phyloP scores from a whole-genome alignment of 2,113 vertebrate genomes.

The Muntiacus reevesi region DNA sequence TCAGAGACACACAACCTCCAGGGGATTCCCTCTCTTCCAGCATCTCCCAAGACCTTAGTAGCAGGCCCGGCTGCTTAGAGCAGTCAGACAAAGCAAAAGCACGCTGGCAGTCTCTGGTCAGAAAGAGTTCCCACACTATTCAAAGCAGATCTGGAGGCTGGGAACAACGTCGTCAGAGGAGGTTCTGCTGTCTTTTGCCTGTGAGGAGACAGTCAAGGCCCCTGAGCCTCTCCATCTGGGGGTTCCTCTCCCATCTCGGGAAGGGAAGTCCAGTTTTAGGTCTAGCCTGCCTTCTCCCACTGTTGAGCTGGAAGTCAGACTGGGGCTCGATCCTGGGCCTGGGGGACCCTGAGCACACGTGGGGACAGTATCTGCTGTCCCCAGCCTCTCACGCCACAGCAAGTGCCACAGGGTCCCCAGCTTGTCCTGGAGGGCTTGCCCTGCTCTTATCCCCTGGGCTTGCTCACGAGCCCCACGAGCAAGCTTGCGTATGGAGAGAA shows the following conservation, averaged over 20 bases:
- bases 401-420: not conserved
- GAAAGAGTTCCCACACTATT: not conserved
- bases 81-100: not conserved
- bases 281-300: not conserved
- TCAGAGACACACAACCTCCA: not conserved
- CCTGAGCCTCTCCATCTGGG: not conserved
- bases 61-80: not conserved
- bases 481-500: not conserved
- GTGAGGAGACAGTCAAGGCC: not conserved
- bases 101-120: not conserved
- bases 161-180: rapidly evolving
- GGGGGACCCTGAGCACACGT: not conserved
- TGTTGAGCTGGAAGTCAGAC: not conserved
- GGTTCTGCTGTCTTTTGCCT: not conserved
- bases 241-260: not conserved
- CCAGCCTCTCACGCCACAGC: not conserved
- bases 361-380: not conserved
- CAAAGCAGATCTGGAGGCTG: not conserved
- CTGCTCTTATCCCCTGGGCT: not conserved
- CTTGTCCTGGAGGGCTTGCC: not conserved
- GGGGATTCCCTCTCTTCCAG: not conserved
- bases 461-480: not conserved
- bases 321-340: not conserved
- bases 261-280: not conserved
- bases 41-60: not conserved